Conservation (phyloP, 1,140 invertebrate genomes). For the Drosophila kohkoa region DNA sequence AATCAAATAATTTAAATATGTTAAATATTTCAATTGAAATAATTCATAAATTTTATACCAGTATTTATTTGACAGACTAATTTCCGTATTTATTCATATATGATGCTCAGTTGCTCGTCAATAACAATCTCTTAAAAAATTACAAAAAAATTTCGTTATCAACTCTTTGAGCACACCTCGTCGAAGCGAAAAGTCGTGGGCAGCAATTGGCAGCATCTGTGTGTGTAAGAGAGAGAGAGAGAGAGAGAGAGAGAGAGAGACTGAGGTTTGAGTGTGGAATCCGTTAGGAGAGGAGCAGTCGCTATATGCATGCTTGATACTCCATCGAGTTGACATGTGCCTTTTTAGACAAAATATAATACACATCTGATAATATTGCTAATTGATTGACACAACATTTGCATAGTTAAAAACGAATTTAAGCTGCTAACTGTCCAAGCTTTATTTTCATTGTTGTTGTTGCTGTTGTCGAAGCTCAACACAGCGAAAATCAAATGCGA, state of each 20-base stretch:
- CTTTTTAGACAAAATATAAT: slow-evolving; percentile 47
- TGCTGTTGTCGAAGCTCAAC: slow-evolving; percentile 23
- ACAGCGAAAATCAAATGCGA: neutral
- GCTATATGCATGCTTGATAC: slow-evolving; percentile 46
- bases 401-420: slow-evolving; percentile 68
- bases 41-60: too few relatives aligned
- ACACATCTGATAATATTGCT: slow-evolving; percentile 66
- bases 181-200: neutral
- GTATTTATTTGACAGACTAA: too few relatives aligned
- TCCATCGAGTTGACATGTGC: slow-evolving; percentile 61
- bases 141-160: too few relatives aligned
- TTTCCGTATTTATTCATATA: too few relatives aligned
- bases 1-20: too few relatives aligned
- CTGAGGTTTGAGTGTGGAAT: neutral
- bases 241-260: too few relatives aligned
- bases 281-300: slow-evolving; percentile 1
- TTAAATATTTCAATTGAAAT: too few relatives aligned
- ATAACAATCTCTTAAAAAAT: too few relatives aligned
- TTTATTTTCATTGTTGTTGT: neutral
- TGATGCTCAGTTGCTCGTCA: too few relatives aligned
- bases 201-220: slow-evolving; percentile 1
- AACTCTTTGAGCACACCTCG: slow-evolving; percentile 3
- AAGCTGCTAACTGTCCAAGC: slow-evolving; percentile 53
- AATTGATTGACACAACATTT: slow-evolving; percentile 69
- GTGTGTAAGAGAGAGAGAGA: too few relatives aligned